Base-by-base conservation (phyloP, 2,113 vertebrate genomes). In the Heterotilapia buettikoferi region DNA sequence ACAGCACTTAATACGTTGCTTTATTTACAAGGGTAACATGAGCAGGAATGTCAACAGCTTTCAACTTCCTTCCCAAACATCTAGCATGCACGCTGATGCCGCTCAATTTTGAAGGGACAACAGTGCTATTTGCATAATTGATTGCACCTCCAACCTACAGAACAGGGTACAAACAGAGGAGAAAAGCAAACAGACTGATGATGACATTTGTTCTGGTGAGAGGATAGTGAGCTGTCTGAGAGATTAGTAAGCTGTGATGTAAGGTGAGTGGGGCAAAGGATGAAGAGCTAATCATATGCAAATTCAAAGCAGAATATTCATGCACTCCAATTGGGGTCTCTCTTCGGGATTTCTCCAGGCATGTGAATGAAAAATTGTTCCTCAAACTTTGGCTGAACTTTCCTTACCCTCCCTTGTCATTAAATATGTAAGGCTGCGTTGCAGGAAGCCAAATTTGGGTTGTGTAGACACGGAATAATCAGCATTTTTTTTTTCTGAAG, bases 221-320 rank as follows among this genome's bases (percentile, higher is more conserved):
- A 80, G 86, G 86, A 82, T 33, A 43, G 84, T 19, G 31, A 82
- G 79, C 56, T 16, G 86, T 91, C 90, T 90, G 92, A 88, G 90
- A 92, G 89, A 93, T 94, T 92, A 87, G 93, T 81, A 85, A 76
- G 63, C 50, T 53, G 61, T 71, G 87, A 87, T 88, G 90, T 91
- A 85, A 93, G 94, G 93, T 94, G 90, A 92, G 80, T 19, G 11
- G 93, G 93, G 92, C 88, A 91, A 83, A 93, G 89, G 91, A 92
- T 89, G 88, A 87, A 47, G 84, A 91, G 90, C 87, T 93, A 93
- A 96, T 19, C 61, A 36, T 61, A 96, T 96, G 96, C 91, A 93
- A 96, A 97, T 96, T 61, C 52, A 80, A 68, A 85, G 76, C 18
- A 63, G 95, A 96, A 96, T 96, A 96, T 97, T 96, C 93, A 96